Evolutionary conservation across 2,888 invertebrate species (phyloP).

Genomic region (Xanthorhoe designata): DNA sequence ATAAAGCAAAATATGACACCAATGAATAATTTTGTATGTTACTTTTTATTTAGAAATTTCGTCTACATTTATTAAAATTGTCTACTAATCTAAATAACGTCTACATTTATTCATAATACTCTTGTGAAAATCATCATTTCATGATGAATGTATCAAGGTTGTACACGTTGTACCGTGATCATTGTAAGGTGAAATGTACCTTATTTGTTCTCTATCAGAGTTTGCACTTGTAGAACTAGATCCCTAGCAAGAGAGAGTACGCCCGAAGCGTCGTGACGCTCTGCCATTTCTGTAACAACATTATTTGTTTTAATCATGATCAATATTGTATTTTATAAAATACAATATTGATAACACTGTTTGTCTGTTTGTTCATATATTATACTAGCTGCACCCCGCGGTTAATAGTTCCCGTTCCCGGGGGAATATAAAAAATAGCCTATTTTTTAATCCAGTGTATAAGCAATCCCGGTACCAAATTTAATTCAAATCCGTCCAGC

Average conservation of each 20-base stretch:
- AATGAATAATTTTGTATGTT: slow-evolving; percentile 29
- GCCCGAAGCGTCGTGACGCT: slow-evolving; percentile 94
- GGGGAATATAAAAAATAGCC: no score
- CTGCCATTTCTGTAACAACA: slow-evolving; percentile 95
- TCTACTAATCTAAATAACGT: slow-evolving; percentile 37
- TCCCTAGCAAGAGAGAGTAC: slow-evolving; percentile 94
- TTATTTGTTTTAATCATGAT: not conserved
- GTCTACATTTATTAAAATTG: slow-evolving; percentile 31
- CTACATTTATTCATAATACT: slow-evolving; percentile 27
- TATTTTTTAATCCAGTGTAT: no score
- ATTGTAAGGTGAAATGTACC: slow-evolving; percentile 44
- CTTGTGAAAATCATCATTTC: slow-evolving; percentile 21
- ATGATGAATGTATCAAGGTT: slow-evolving; percentile 16
- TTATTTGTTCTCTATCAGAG: slow-evolving; percentile 96
- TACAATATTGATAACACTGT: no score
- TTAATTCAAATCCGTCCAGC: no score
- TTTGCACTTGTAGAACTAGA: slow-evolving; percentile 94
- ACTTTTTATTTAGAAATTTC: slow-evolving; percentile 31
- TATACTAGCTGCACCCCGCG: no score
- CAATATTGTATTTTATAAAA: no score
- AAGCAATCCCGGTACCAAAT: no score
- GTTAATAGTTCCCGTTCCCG: no score
- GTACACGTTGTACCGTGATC: slow-evolving; percentile 10
- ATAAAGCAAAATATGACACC: slow-evolving; percentile 37
- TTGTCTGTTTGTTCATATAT: no score